Evolutionary conservation across 2,888 invertebrate species (phyloP).

Genomic region (Tenthredo notha): DNA sequence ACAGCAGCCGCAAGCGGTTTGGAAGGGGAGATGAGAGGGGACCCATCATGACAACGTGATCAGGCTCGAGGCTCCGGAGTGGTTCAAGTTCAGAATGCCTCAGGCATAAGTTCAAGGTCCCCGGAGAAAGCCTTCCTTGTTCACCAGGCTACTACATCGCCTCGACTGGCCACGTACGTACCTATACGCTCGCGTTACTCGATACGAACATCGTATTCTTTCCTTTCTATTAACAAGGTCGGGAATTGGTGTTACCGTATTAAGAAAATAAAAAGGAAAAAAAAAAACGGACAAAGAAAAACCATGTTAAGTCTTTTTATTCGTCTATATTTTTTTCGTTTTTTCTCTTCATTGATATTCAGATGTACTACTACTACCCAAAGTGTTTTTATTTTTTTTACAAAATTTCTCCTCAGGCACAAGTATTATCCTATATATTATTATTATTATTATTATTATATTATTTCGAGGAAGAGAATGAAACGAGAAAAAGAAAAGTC

Average conservation of each 20-base stretch:
- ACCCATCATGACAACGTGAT: constrained; percentile 20
- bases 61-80: constrained; percentile 61
- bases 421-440: background rate
- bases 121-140: constrained; percentile 74
- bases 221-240: constrained; percentile 44
- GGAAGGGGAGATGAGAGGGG: background rate
- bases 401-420: background rate
- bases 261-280: background rate
- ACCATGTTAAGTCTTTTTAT: background rate
- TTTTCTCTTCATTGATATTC: background rate
- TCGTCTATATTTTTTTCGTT: background rate
- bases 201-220: constrained; percentile 32
- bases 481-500: background rate
- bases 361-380: background rate
- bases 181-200: constrained; percentile 14
- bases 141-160: constrained; percentile 49
- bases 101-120: constrained; percentile 70
- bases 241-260: background rate
- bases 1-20: constrained; percentile 1
- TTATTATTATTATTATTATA: background rate
- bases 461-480: background rate
- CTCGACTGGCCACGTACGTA: background rate
- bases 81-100: constrained; percentile 74
- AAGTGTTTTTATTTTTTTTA: no score
- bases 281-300: background rate